Base-by-base conservation (phyloP, 1,140 invertebrate species). In the Lepidotrigona ventralis region DNA sequence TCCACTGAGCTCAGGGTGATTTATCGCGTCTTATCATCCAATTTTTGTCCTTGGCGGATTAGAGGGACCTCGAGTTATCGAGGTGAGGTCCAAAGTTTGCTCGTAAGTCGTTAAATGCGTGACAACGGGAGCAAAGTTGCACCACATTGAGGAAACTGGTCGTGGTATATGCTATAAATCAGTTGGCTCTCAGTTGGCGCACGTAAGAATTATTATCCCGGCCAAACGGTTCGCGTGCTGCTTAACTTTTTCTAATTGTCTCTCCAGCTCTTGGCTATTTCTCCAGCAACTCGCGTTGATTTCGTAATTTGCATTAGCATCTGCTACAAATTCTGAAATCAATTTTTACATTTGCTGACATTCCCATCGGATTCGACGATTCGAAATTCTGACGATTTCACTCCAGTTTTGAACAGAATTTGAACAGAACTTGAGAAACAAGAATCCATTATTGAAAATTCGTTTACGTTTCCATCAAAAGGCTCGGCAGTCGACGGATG, bases 51-150 rank as follows among this genome's bases (percentile, higher is more conserved):
- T 69, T 14, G 33, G 21, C 26, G 68, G 21, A 29, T 29, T 21
- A 1, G 33, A n/a, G 23, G 33, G n/a, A 46, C 15, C 39, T 23
- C 12, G 0, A 33, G 46, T 66, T 77, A 21, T 53, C 60, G 21
- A n/a, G 26, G 51, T 46, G 23, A 78, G 21, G 15, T 26, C 29
- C 29, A 68, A 79, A 79, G 51, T 64, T 76, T 14, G 29, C 51
- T 66, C 29, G 29, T 69, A n/a, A 79, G 76, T 69, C 76, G 76
- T 69, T 56, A 56, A 69, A 69, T 33, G 11, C 64, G 51, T n/a
- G 60, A 26, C 63, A 77, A 68, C 60, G 29, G 14, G 11, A 21
- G 12, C 14, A 46, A 77, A 77, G 46, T 77, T 77, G 29, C 33
- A 68, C 19, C 66, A 21, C 29, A 46, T n/a, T 14, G 46, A 9